Base-by-base conservation (phyloP, 2,888 invertebrate species). In the Melipona beecheii region DNA sequence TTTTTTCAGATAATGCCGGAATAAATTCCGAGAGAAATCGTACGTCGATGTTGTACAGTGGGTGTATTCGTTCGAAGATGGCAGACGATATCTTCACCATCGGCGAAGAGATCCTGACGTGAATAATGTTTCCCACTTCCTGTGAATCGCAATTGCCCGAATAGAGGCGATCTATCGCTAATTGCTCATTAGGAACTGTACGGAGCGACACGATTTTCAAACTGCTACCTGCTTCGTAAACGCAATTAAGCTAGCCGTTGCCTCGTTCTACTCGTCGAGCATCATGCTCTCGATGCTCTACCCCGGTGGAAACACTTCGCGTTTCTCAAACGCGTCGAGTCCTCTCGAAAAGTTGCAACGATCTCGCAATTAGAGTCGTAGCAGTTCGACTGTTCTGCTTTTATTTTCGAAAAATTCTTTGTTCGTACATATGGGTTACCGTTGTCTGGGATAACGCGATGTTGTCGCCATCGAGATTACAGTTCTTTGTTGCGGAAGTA, bases 221-320 rank as follows among this genome's bases (percentile, higher is more conserved):
- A 64, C 66, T 76, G 49, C 54, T 70, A 62, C 73, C 36, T 31
- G 70, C 43, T 54, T 66, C 36, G 56, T 36, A 58, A 52, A 52
- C 24, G 81, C 68, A 82, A 84, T 88, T 87, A 86, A 77, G 52
- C 62, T 73, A 64, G 72, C 78, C 73, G 76, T 75, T 83, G 83
- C 80, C 60, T 77, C 86, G 87, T 87, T 87, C 87, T 85, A 87
- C 83, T 78, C 62, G 62, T 31, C 85, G 81, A 77, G 69, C 84
- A 75, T 78, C 69, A 66, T 68, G 71, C 71, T 84, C 86, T 49
- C 84, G 76, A 87, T 85, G 36, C 64, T 79, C 72, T 49, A 52
- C 72, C 52, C 4, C 9, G 9, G 43, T 43, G 43, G 43, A 43
- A 43, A 43, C 43, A 9, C 43, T 43, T 43, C 1, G 43, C 43